phyloP scores from a whole-genome alignment of 2,113 vertebrate species.

The Onychostruthus taczanowskii region DNA sequence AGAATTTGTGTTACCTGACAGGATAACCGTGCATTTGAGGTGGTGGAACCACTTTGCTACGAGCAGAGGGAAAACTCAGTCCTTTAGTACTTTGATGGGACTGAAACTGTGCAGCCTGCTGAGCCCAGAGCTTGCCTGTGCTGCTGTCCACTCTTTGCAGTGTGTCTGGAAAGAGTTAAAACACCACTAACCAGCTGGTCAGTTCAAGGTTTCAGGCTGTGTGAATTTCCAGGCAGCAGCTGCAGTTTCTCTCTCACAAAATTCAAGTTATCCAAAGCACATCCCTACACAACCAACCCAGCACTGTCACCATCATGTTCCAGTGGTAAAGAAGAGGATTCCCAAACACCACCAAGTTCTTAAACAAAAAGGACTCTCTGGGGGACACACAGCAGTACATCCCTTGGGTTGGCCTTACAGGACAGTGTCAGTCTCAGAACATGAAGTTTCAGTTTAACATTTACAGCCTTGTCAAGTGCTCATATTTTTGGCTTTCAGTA shows the following conservation, averaged over 20 bases:
- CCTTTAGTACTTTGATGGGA: not conserved
- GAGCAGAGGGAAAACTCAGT: not conserved
- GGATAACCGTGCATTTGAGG: not conserved
- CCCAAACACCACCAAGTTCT: accelerated
- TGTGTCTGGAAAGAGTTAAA: not conserved
- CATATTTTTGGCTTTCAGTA: not conserved
- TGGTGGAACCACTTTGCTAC: not conserved
- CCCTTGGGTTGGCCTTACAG: not conserved
- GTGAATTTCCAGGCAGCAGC: not conserved
- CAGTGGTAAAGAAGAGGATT: not conserved
- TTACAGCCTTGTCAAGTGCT: not conserved
- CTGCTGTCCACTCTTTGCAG: not conserved
- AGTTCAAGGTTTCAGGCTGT: not conserved
- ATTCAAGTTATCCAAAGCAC: not conserved
- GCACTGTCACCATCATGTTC: accelerated
- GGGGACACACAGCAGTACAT: not conserved
- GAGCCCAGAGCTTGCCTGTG: not conserved
- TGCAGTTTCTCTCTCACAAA: not conserved
- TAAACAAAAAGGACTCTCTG: not conserved
- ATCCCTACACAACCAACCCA: not conserved
- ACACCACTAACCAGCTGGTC: not conserved
- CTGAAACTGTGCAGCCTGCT: not conserved
- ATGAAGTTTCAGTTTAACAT: not conserved
- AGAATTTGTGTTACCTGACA: not conserved
- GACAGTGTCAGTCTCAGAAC: not conserved